Evolutionary conservation across 2,113 vertebrate genomes (phyloP).

Genomic region (Gobius niger): DNA sequence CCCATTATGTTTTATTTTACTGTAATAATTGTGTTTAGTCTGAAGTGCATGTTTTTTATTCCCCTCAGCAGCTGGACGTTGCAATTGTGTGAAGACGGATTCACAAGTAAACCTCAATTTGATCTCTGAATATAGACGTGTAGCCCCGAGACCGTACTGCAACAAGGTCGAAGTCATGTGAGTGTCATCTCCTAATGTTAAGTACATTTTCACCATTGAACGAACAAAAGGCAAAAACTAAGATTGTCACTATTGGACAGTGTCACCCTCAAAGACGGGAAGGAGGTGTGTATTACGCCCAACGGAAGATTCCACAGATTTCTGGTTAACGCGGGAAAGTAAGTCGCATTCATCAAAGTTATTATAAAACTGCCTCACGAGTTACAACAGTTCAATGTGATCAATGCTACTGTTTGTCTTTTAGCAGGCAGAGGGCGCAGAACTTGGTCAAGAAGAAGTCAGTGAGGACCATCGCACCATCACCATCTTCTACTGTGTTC

Average conservation of each 20-base stretch:
- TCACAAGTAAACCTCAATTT: background rate
- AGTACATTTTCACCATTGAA: no score
- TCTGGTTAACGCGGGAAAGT: background rate
- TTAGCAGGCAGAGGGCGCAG: no score
- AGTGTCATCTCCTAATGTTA: background rate
- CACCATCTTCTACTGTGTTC: no score
- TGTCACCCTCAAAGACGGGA: background rate
- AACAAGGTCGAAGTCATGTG: background rate
- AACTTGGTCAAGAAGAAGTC: no score
- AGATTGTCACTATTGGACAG: background rate
- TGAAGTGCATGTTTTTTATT: background rate
- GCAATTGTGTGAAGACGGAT: background rate
- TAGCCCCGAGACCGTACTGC: background rate
- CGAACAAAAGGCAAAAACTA: background rate
- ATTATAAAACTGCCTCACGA: background rate
- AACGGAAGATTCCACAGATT: background rate
- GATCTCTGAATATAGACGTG: no score
- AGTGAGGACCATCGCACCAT: no score
- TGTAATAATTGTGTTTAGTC: background rate
- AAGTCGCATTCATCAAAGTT: background rate
- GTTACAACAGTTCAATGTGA: no score
- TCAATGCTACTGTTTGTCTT: no score
- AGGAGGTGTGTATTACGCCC: background rate
- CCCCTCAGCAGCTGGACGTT: background rate
- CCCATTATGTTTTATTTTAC: background rate